Conservation (phyloP, 2,113 vertebrate genomes). For the Tragelaphus buxtoni region DNA sequence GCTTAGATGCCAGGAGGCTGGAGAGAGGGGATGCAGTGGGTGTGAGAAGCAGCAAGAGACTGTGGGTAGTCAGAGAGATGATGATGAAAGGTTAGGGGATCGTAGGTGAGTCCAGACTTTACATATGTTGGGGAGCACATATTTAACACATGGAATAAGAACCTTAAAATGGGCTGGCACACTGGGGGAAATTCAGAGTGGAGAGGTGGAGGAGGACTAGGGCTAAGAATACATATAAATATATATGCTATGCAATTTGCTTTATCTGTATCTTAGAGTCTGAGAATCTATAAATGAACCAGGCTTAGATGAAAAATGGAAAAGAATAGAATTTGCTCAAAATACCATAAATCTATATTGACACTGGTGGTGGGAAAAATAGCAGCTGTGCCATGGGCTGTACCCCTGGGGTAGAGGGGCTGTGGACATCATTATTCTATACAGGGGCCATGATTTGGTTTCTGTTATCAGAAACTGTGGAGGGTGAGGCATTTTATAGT, state of each 20-base stretch:
- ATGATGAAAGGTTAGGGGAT: neutral
- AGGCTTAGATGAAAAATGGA: neutral
- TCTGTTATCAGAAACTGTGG: neutral
- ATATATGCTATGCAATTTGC: neutral
- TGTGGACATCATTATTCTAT: neutral
- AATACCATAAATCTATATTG: neutral
- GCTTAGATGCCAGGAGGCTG: neutral
- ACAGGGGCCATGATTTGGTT: neutral
- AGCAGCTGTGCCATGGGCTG: neutral
- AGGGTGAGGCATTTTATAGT: neutral
- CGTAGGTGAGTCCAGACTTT: neutral
- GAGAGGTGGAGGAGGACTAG: neutral
- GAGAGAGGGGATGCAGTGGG: neutral
- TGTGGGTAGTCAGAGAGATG: neutral
- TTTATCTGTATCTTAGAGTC: neutral
- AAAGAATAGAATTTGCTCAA: conserved; percentile 21
- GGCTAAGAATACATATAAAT: neutral
- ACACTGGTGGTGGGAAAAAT: neutral
- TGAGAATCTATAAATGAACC: conserved; percentile 6
- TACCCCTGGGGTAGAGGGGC: neutral
- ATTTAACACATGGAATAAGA: neutral
- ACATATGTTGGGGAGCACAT: neutral
- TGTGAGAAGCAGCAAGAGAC: too few species aligned
- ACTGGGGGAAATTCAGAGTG: conserved; percentile 2
- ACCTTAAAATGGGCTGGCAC: neutral